Conservation (phyloP, 2,888 invertebrate genomes). For the Noctua pronuba region DNA sequence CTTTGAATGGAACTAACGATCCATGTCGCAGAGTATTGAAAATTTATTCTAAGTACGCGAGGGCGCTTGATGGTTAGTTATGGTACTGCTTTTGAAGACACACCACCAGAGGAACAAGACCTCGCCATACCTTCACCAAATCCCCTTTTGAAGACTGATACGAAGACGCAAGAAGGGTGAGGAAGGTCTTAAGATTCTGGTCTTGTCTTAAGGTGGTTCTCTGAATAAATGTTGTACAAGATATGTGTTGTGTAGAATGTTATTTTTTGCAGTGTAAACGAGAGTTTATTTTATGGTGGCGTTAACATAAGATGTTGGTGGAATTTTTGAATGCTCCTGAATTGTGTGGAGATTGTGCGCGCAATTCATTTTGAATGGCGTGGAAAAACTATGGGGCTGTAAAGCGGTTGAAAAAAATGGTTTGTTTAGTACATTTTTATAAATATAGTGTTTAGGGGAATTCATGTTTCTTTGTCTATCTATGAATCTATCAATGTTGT, state of each 20-base stretch:
- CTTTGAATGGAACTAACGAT: conserved; percentile 87
- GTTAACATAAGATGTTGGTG: conserved; percentile 81
- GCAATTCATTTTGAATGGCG: conserved; percentile 61
- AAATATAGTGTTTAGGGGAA: not conserved
- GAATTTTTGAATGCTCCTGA: conserved; percentile 73
- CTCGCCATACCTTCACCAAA: conserved; percentile 54
- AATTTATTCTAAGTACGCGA: conserved; percentile 89
- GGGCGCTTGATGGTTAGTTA: conserved; percentile 87
- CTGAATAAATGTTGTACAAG: conserved; percentile 79
- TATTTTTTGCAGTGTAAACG: conserved; percentile 85
- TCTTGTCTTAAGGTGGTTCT: conserved; percentile 73
- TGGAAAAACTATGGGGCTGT: conserved; percentile 42
- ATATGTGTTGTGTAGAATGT: conserved; percentile 81
- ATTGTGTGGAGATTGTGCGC: conserved; percentile 65
- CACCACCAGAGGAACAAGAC: conserved; percentile 72
- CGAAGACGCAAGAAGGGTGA: conserved; percentile 15
- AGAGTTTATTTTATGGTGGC: conserved; percentile 85
- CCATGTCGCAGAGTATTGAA: conserved; percentile 85
- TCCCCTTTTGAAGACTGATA: conserved; percentile 7
- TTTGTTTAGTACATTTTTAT: conserved; percentile 1
- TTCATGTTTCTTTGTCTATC: not conserved
- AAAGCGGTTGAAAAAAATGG: conserved; percentile 21
- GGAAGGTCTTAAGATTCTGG: conserved; percentile 70
- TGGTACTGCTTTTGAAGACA: conserved; percentile 78
- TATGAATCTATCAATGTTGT: not conserved